Evolutionary conservation across 30 jellyfish, hydroid and myxozoan species (phyloP), one percentile per base, ranked within the genome.

Genomic region (Aurelia sp.): DNA sequence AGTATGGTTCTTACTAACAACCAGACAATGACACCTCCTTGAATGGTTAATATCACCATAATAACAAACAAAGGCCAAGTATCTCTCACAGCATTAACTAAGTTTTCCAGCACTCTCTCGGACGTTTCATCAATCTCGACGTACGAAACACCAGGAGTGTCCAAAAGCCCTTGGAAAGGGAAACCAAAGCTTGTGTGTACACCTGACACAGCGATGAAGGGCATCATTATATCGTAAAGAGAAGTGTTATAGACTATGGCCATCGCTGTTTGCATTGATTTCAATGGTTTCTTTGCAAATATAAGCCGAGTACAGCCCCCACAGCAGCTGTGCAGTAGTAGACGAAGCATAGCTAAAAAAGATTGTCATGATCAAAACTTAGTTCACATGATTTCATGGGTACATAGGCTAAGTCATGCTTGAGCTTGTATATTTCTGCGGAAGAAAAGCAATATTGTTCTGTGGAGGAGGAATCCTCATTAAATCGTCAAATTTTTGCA

Each of bases 11-110:
- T 37, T 35, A 82, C 92, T 73, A 82, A 21, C 41, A 82, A 44
- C 92, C 92, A 82, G 4, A 82, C 72, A 73, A 82, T 2, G 33
- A 70, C 69, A 17, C 92, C 92, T 8, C 82, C 85, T 40, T 69
- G 78, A 13, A 62, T 13, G 4, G 85, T 82, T 59, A 71, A 33
- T 11, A 82, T 77, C 70, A 82, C 21, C 9, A 48, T 31, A 12
- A 82, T 72, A 17, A 60, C 76, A 30, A 60, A 41, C 63, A 82
- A 59, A 3, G 92, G 85, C 92, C 92, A 82, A 18, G 75, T 82
- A 4, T 62, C 52, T 1, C 27, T 16, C 53, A 82, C 47, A 27
- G 92, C 59, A 10, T 13, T 8, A 19, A 70, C 13, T 23, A 62
- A 31, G 31, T 71, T 72, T 11, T 20, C 9, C 92, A 69, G 10